Conservation (phyloP, 2,797 vertebrate genomes). For the Characodon lateralis region DNA sequence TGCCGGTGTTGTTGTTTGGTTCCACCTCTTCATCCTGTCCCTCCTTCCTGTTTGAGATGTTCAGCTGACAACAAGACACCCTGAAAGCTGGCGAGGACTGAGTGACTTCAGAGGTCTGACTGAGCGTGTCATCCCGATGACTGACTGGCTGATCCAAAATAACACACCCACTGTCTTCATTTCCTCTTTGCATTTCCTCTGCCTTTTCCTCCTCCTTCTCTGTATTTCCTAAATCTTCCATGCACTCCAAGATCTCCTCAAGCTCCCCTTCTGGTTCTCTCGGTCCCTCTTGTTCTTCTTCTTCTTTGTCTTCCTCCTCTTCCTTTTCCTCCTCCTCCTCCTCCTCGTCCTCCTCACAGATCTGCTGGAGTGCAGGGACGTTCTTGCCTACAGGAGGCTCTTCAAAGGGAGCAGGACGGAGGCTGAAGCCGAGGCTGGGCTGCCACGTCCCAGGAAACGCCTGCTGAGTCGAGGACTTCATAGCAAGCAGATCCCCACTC, state of each 20-base stretch:
- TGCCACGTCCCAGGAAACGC: conserved; percentile 63
- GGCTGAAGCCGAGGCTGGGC: conserved; percentile 67
- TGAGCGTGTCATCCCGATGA: conserved; percentile 35
- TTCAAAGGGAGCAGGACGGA: conserved; percentile 71
- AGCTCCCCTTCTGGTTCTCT: conserved; percentile 57
- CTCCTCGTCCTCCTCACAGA: conserved; percentile 84
- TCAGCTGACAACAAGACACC: conserved; percentile 68
- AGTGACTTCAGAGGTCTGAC: conserved; percentile 26
- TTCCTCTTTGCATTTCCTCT: conserved; percentile 23
- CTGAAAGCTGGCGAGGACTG: conserved; percentile 34
- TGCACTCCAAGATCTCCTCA: conserved; percentile 30
- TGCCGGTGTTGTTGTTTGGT: conserved; percentile 75
- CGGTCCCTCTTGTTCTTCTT: conserved; percentile 74
- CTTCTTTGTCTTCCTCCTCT: conserved; percentile 56
- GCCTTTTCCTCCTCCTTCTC: conserved; percentile 21
- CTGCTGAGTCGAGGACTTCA: conserved; percentile 57
- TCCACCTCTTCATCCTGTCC: conserved; percentile 35
- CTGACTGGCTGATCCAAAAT: conserved; percentile 68
- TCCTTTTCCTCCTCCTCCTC: conserved; percentile 73
- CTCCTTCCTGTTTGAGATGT: conserved; percentile 34
- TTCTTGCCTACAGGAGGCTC: conserved; percentile 79
- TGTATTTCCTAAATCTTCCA: conserved; percentile 25
- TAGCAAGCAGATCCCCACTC: conserved; percentile 76
- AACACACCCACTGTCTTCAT: conserved; percentile 33
- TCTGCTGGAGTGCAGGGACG: conserved; percentile 83